Evolutionary conservation across 2,888 invertebrate species (phyloP), one percentile per base, ranked within the genome.

Genomic region (Busseola fusca): DNA sequence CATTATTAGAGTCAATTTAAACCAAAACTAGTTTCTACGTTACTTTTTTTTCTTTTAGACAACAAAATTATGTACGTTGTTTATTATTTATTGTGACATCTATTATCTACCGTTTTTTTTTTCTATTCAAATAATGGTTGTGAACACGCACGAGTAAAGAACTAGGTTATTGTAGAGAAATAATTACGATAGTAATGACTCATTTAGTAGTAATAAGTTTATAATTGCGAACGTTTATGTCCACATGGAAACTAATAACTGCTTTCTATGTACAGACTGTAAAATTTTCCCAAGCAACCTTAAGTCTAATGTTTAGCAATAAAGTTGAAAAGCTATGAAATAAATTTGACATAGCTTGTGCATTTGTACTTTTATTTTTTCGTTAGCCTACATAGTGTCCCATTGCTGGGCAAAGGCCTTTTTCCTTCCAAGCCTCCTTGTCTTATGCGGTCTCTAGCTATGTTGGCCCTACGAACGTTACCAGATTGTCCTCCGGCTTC

Each of bases 51-150:
- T 64, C 18, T 59, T 63, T 57, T 64, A 62, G 62, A 54, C 60
- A 27, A 64, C 34, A 64, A 14, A 52, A 68, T 42, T 30, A 30
- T 56, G 7, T 68, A 63, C 18, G 42, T 16, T 58, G 7, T 16
- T 10, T 7, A 81, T 80, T 79, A 85, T 82, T 78, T 75, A 82
- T 78, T 80, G 75, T 83, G 76, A 79, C 82, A 62, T 70, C 45
- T 78, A 74, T 81, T 86, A 85, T 87, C 82, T 79, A 72, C 57
- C 27, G 2, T 72, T 56, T 64, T n/a, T 34, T 34, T 34, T 72
- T 62, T 69, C 34, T 56, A 45, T 80, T 69, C 50, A 21, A 69
- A 64, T 87, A 87, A 87, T 86, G 84, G 78, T 68, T 27, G 30
- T 21, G n/a, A 52, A n/a, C 87, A 87, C 86, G 87, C 84, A 74